Conservation (phyloP, 2,888 invertebrate species). For the Orchesellides sinensis region DNA sequence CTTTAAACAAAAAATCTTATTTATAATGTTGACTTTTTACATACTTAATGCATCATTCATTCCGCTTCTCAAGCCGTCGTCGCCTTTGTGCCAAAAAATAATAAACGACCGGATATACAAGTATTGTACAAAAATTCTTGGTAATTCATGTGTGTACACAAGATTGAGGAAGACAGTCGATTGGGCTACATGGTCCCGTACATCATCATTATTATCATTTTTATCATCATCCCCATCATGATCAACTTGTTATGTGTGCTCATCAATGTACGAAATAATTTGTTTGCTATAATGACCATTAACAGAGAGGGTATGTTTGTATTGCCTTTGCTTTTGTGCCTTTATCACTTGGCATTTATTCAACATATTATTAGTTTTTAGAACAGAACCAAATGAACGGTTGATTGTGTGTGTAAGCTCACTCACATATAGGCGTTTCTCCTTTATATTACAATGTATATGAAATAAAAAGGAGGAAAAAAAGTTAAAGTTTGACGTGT, state of each 20-base stretch:
- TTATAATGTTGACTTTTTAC: constrained; percentile 30
- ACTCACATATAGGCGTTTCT: constrained; percentile 38
- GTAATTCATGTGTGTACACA: background rate
- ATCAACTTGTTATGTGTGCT: constrained; percentile 45
- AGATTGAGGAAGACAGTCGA: constrained; percentile 5
- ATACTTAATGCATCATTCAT: constrained; percentile 11
- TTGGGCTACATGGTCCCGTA: constrained; percentile 2
- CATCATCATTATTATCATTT: constrained; percentile 37
- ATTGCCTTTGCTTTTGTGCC: background rate
- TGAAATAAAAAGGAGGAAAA: constrained; percentile 56
- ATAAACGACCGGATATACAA: constrained; percentile 47
- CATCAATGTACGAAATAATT: constrained; percentile 58
- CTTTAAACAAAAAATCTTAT: constrained; percentile 3
- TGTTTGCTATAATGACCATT: constrained; percentile 59
- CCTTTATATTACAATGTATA: constrained; percentile 37
- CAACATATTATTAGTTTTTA: constrained; percentile 4
- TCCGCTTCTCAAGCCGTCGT: constrained; percentile 28
- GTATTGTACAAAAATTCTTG: constrained; percentile 7
- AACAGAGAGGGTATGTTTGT: constrained; percentile 29
- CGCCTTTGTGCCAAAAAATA: constrained; percentile 58
- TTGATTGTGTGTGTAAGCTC: constrained; percentile 25
- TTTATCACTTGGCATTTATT: background rate
- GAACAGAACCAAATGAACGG: constrained; percentile 36
- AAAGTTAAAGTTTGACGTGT: constrained; percentile 66
- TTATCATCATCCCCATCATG: constrained; percentile 29